phyloP scores from a whole-genome alignment of 1,140 invertebrate genomes.

The Drosophila asahinai region DNA sequence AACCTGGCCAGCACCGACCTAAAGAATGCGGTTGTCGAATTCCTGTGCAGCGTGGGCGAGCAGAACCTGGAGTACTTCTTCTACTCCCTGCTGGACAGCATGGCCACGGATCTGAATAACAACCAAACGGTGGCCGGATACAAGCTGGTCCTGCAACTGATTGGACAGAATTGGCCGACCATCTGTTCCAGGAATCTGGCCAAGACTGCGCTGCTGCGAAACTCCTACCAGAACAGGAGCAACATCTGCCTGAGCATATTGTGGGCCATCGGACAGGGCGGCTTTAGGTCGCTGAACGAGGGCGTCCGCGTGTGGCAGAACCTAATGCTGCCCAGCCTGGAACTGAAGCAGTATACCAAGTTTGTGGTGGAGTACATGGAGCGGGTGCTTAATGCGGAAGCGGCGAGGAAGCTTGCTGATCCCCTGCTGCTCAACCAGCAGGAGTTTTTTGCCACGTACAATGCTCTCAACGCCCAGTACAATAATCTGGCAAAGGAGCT shows the following conservation, averaged over 20 bases:
- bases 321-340: conserved; percentile 91
- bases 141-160: conserved; percentile 89
- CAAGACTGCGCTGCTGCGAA: conserved; percentile 88
- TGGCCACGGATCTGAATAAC: conserved; percentile 86
- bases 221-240: conserved; percentile 92
- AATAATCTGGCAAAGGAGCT: conserved; percentile 74
- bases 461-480: conserved; percentile 79
- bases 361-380: conserved; percentile 90
- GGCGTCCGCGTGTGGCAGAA: conserved; percentile 94
- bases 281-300: conserved; percentile 88
- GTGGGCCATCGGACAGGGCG: conserved; percentile 92
- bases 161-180: conserved; percentile 88
- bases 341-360: conserved; percentile 90
- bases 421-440: conserved; percentile 66
- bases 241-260: conserved; percentile 91
- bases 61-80: conserved; percentile 87
- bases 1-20: conserved; percentile 59
- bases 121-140: conserved; percentile 87
- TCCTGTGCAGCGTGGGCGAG: conserved; percentile 85
- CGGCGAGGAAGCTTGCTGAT: conserved; percentile 52
- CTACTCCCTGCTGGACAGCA: conserved; percentile 86
- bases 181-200: conserved; percentile 87
- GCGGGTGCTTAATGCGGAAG: conserved; percentile 86
- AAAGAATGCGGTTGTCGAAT: conserved; percentile 59
- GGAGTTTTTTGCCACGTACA: conserved; percentile 85